Conservation (phyloP, 2,797 vertebrate genomes). For the Pseudochromis fuscus region DNA sequence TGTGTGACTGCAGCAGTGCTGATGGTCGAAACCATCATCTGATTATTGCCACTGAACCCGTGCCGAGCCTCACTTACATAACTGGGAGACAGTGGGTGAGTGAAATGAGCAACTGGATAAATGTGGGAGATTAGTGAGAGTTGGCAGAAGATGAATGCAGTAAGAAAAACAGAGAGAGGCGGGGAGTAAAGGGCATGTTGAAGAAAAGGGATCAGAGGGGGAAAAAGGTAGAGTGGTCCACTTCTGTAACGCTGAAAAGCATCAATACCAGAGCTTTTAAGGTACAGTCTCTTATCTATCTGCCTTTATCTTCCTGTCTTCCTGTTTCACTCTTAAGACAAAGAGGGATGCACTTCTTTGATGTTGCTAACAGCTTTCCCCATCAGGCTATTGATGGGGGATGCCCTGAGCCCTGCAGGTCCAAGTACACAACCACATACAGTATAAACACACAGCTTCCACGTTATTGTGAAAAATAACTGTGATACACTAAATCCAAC, state of each 20-base stretch:
- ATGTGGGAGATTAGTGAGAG: slow-evolving; percentile 38
- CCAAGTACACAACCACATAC: not conserved
- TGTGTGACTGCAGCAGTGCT: not conserved
- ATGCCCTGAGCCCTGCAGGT: slow-evolving; percentile 25
- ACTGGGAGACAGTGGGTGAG: not conserved
- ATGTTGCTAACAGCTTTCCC: slow-evolving; percentile 57
- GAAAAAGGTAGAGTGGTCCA: slow-evolving; percentile 41
- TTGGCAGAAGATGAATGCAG: slow-evolving; percentile 39
- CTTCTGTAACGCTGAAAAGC: slow-evolving; percentile 70
- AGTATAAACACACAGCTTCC: not conserved
- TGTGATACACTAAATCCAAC: no score
- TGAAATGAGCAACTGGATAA: slow-evolving; percentile 46
- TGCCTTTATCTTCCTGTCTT: slow-evolving; percentile 48
- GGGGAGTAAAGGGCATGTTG: slow-evolving; percentile 15
- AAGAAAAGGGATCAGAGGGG: slow-evolving; percentile 38
- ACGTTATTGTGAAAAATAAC: no score
- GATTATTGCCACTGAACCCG: not conserved
- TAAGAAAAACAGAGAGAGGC: slow-evolving; percentile 27
- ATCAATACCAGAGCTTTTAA: slow-evolving; percentile 69
- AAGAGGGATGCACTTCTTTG: slow-evolving; percentile 55
- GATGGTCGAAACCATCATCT: not conserved
- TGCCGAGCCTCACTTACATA: not conserved
- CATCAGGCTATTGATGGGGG: slow-evolving; percentile 46
- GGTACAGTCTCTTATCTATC: slow-evolving; percentile 58
- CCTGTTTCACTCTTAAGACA: slow-evolving; percentile 49